Base-by-base conservation (phyloP, 2,888 invertebrate species). In the Metopia argyrocephala region DNA sequence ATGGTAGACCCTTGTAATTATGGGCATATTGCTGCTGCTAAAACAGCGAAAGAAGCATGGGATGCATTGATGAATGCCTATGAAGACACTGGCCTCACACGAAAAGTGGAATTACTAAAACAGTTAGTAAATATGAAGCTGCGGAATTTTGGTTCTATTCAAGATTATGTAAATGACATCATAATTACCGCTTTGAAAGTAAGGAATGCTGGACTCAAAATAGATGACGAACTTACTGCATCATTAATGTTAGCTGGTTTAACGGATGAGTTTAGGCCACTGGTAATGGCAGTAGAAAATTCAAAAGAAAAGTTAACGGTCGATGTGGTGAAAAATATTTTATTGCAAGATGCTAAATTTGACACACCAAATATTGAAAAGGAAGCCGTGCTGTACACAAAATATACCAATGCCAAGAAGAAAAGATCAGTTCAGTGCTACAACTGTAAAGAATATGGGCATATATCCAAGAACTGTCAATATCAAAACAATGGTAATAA, bases 21-120 rank as follows among this genome's bases (percentile, higher is more conserved):
- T 28, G 28, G 28, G 6, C 4, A 5, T 28, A 56, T 25, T 25
- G 28, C 28, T 28, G 6, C 28, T 5, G 28, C 28, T 25, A 62
- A 21, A 46, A 62, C n/a, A n/a, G n/a, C n/a, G n/a, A n/a, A n/a
- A n/a, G n/a, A n/a, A n/a, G n/a, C n/a, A n/a, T n/a, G n/a, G 48
- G 48, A 46, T 64, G 48, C 64, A 3, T 64, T 48, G 18, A 64
- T 64, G 27, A 46, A 15, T 18, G 64, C 64, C 1, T 64, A 64
- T 27, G 64, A 64, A 18, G 64, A 64, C n/a, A 64, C 48, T n/a
- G 64, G 48, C 46, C 64, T 64, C 20, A 64, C 64, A 5, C 25
- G 64, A 9, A 61, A 61, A 46, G 61, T 61, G 45, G 52, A 61
- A 21, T 23, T 61, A 28, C 20, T 23, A 2, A 46, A 45, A 38